A percentile compares a stretch with the other conserved stretches of the same genome.
Conservation (phyloP, 2,888 invertebrate genomes). For the Mellilla xanthometata region DNA sequence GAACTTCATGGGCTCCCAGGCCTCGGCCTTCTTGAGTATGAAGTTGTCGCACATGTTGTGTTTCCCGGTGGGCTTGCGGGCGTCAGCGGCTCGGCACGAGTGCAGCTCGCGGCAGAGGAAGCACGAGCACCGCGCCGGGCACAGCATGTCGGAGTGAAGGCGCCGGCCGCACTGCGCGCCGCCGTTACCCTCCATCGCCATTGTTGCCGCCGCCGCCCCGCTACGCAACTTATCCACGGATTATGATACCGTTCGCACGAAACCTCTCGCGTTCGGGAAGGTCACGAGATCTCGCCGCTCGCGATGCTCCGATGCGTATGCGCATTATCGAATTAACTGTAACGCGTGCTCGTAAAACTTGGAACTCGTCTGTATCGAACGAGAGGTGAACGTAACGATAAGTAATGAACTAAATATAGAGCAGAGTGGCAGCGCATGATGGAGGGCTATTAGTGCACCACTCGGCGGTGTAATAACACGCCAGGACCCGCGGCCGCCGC, state of each 20-base stretch:
- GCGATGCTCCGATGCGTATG: slow-evolving; percentile 15
- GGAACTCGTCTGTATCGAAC: slow-evolving; percentile 43
- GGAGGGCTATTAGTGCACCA: slow-evolving; percentile 53
- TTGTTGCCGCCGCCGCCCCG: slow-evolving; percentile 57
- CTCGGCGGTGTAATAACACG: slow-evolving; percentile 45
- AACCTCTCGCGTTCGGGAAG: slow-evolving; percentile 39
- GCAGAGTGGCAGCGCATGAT: slow-evolving; percentile 41
- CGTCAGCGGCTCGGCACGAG: slow-evolving; percentile 81
- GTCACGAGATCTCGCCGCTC: slow-evolving; percentile 28
- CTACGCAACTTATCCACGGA: slow-evolving; percentile 57
- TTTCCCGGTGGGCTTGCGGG: slow-evolving; percentile 67
- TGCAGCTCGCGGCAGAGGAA: slow-evolving; percentile 89
- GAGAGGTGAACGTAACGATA: slow-evolving; percentile 69
- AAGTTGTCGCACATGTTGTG: slow-evolving; percentile 76
- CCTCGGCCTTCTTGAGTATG: slow-evolving; percentile 80
- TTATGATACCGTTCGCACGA: slow-evolving; percentile 62
- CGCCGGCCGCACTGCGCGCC: slow-evolving; percentile 65
- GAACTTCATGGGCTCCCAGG: slow-evolving; percentile 76
- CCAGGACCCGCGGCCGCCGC: slow-evolving; percentile 16
- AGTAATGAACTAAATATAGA: slow-evolving; percentile 69
- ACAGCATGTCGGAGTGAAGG: slow-evolving; percentile 83
- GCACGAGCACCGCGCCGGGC: slow-evolving; percentile 88
- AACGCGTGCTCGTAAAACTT: slow-evolving; percentile 23
- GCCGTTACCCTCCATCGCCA: slow-evolving; percentile 51
- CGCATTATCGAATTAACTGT: slow-evolving; percentile 31